Base-by-base conservation (phyloP, 1,140 invertebrate species). In the Dendroctonus valens region DNA sequence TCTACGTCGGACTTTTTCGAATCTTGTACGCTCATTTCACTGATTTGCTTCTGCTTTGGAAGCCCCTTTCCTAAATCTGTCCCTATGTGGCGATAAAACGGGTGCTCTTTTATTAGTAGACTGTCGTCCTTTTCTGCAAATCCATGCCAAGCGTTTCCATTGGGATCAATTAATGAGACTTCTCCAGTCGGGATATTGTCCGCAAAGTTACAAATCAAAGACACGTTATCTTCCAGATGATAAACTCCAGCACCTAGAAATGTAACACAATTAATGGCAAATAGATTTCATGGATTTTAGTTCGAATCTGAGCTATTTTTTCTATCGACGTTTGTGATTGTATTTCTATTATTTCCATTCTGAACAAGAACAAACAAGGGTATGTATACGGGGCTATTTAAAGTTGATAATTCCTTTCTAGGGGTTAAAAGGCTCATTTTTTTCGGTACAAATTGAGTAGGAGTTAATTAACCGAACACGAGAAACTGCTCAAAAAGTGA, bases 151-250 rank as follows among this genome's bases (percentile, higher is more conserved):
- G 71, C 50, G 46, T 69, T 69, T 7, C 71, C 74, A 44, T 73
- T 61, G 41, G 61, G 41, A 68, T 77, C 76, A 14, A 77, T 67
- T n/a, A 75, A 49, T 5, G 60, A 63, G 5, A 75, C 46, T 7
- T 64, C 59, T 42, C 71, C 74, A 9, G 61, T 53, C 14, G 74
- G 74, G 49, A 73, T 75, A 53, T 77, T 76, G 9, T 71, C 66
- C 3, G n/a, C 11, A 59, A 75, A 76, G 41, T 73, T 53, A 14
- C 69, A 69, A 15, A 68, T 61, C 6, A 76, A 14, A 5, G 65
- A 59, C 41, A 76, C 50, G 11, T 67, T 54, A 11, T 64, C 49
- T 38, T 70, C 41, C 59, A 69, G 53, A 52, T 40, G 49, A 46
- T 53, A 76, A 57, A 53, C 41, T 39, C 50, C 74, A 68, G 50